A percentile compares a stretch with the other conserved stretches of the same genome.
These are phyloP conservation scores for Enteromius anoplus DNA, from an alignment of 2,797 vertebrate genomes.

Conservation along the genomic window DNA sequence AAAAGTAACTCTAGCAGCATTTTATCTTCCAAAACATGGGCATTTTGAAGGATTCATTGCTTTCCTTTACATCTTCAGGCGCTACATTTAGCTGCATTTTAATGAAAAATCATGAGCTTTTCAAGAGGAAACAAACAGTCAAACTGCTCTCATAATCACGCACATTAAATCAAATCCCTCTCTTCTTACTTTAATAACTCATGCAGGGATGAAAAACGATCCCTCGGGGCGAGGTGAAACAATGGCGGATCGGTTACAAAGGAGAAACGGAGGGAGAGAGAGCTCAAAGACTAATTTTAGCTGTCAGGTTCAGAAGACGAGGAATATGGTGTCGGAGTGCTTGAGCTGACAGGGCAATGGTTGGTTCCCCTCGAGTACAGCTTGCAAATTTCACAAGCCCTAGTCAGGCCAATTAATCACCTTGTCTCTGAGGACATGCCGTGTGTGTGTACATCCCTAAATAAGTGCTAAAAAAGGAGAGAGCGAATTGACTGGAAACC, in stretches of 20 bases:
- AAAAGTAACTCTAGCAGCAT: no score
- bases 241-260: constrained; percentile 41
- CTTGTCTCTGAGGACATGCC: constrained; percentile 33
- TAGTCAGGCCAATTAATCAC: constrained; percentile 54
- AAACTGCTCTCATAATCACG: neutral
- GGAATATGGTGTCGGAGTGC: constrained; percentile 31
- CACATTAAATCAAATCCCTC: constrained; percentile 19
- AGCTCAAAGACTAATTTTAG: constrained; percentile 66
- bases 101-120: constrained; percentile 20
- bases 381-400: constrained; percentile 38
- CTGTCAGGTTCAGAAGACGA: constrained; percentile 44
- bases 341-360: constrained; percentile 42
- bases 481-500: neutral
- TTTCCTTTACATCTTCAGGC: neutral
- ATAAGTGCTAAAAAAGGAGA: neutral
- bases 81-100: constrained; percentile 2
- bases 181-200: constrained; percentile 31
- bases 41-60: neutral
- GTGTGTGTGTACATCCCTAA: constrained; percentile 34
- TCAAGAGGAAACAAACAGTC: constrained; percentile 32
- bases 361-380: constrained; percentile 43
- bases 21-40: neutral
- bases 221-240: constrained; percentile 25
- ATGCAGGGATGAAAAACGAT: constrained; percentile 33
- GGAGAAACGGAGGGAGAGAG: constrained; percentile 45